phyloP scores from a whole-genome alignment of 2,888 invertebrate species.

The Anagyrus pseudococci region DNA sequence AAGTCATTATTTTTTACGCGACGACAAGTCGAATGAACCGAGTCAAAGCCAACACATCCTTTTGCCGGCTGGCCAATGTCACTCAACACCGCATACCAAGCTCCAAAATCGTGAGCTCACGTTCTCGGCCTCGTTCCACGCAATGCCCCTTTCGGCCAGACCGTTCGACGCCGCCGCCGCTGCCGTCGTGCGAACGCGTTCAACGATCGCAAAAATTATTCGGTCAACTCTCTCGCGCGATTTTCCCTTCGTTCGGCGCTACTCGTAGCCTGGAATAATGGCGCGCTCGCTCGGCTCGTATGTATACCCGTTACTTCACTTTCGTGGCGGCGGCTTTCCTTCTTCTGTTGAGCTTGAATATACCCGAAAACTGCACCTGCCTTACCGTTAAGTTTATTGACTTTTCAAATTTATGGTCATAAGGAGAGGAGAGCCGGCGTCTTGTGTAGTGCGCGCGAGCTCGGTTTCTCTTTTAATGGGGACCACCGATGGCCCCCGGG shows the following conservation, averaged over 20 bases:
- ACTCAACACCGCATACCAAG: too few relatives aligned
- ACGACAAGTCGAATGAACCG: too few relatives aligned
- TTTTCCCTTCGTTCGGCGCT: not conserved
- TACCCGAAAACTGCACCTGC: conserved; percentile 37
- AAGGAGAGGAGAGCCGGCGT: not conserved
- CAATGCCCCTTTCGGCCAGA: not conserved
- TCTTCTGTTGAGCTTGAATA: too few relatives aligned
- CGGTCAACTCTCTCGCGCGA: not conserved
- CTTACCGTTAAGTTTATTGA: conserved; percentile 37
- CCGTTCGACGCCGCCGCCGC: conserved; percentile 10
- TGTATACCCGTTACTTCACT: conserved; percentile 36
- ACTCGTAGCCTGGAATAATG: not conserved
- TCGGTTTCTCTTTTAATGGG: conserved; percentile 24
- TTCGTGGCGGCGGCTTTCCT: conserved; percentile 26
- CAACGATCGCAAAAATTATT: not conserved
- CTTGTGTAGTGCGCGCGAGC: not conserved
- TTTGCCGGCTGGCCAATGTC: too few relatives aligned
- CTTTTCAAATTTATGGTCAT: conserved; percentile 28
- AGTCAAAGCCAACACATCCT: too few relatives aligned
- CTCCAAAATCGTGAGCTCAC: not conserved
- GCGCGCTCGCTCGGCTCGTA: not conserved
- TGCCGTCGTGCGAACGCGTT: too few relatives aligned
- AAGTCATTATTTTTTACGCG: too few relatives aligned
- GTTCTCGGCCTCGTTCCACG: too few relatives aligned
- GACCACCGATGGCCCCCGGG: conserved; percentile 2